Evolutionary conservation across 1,140 invertebrate genomes (phyloP), one percentile per base, ranked within the genome.

Genomic region (Eufriesea mexicana): DNA sequence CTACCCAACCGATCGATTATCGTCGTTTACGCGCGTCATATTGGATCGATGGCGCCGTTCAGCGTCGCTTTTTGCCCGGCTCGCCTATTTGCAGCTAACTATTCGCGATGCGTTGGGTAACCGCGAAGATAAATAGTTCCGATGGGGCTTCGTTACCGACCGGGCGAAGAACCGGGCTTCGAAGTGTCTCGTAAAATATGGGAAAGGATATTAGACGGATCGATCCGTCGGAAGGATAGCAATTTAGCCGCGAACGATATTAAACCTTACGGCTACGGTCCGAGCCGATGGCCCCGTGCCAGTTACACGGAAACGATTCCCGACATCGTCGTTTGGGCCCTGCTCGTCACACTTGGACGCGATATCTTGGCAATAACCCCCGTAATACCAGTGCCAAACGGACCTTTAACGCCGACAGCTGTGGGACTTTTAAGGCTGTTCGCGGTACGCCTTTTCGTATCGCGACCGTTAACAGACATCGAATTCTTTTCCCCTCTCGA

Each of bases 361-460:
- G 47, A 61, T 25, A 49, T 79, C 57, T 45, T 0, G 9, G 28
- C 16, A 35, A 49, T 57, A 71, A 62, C 20, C 8, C 1, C 54
- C n/a, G 67, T 25, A 49, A n/a, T 49, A n/a, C 42, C 6, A 57
- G 25, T 20, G 35, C 12, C 10, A 74, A 76, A 64, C 64, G 49
- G 62, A 82, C 66, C 18, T 78, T 77, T 71, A 83, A 78, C n/a
- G 18, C 55, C 67, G n/a, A 5, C 28, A 28, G 55, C 28, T 35
- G 35, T 35, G 59, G 14, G 61, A 84, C 77, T 87, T 72, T 84
- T 80, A 74, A 86, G 74, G 70, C 75, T 54, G 59, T 87, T 75
- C 85, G 84, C 83, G 74, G 80, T 78, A 77, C 86, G 80, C 83
- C 77, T 76, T 81, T 89, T 89, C 80, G 77, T 57, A 88, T 86